phyloP scores from a whole-genome alignment of 2,888 invertebrate genomes.

The Metellina segmentata region DNA sequence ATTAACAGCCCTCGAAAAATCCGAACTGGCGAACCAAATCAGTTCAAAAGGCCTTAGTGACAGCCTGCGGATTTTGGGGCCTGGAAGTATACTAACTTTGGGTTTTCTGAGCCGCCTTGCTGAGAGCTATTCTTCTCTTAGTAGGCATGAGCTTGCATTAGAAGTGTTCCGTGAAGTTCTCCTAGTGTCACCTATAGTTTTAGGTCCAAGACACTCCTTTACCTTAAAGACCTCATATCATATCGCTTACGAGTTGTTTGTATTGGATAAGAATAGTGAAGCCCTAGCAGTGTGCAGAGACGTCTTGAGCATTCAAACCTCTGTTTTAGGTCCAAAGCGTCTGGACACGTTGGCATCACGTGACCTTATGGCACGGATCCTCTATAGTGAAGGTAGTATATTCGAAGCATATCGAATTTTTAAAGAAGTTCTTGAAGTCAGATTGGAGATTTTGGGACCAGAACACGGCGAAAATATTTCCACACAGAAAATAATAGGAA shows the following conservation, averaged over 20 bases:
- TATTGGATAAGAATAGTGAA: constrained; percentile 16
- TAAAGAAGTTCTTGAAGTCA: too few relatives aligned
- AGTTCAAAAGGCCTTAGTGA: background rate
- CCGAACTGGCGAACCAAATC: background rate
- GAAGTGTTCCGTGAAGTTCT: background rate
- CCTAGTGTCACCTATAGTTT: background rate
- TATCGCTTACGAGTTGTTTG: background rate
- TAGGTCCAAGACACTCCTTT: background rate
- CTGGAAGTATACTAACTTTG: too few relatives aligned
- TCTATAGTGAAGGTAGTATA: too few relatives aligned
- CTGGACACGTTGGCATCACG: constrained; percentile 1
- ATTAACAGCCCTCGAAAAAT: background rate
- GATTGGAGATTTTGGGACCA: too few relatives aligned
- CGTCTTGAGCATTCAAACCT: constrained; percentile 28
- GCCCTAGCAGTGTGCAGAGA: constrained; percentile 32
- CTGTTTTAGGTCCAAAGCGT: constrained; percentile 34
- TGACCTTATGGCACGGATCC: background rate
- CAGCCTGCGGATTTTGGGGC: too few relatives aligned
- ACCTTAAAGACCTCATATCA: constrained; percentile 11
- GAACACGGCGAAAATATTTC: too few relatives aligned
- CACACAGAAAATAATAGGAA: too few relatives aligned
- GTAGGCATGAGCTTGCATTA: too few relatives aligned
- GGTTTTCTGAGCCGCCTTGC: too few relatives aligned
- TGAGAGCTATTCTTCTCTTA: too few relatives aligned
- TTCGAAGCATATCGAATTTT: too few relatives aligned